Evolutionary conservation across 2,888 invertebrate species (phyloP).

Genomic region (Aporophyla lueneburgensis): DNA sequence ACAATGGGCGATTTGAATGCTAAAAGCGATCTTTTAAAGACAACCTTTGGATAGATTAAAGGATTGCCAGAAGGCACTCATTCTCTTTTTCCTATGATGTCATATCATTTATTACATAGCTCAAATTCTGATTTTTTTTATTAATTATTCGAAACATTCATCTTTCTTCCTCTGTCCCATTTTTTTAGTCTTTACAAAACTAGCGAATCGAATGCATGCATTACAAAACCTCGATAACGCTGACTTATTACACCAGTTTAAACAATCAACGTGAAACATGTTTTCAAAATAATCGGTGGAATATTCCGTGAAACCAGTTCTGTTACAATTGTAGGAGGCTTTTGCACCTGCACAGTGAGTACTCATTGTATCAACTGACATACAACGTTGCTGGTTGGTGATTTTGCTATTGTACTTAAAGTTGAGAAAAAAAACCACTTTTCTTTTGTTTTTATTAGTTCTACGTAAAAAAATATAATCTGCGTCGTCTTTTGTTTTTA

Average conservation of each 20-base stretch:
- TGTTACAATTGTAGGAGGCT: background rate
- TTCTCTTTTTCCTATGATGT: no score
- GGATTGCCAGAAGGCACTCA: no score
- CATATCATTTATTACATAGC: no score
- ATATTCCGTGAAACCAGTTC: constrained; percentile 37
- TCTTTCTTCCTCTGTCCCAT: background rate
- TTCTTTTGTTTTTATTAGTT: background rate
- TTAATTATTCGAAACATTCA: background rate
- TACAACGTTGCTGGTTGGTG: background rate
- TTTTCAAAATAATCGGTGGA: constrained; percentile 49
- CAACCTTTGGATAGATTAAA: no score
- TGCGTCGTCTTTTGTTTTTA: background rate
- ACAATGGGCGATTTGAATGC: no score
- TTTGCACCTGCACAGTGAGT: constrained; percentile 33
- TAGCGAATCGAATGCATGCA: background rate
- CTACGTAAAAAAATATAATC: background rate
- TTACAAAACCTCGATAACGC: constrained; percentile 17
- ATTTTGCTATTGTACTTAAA: background rate
- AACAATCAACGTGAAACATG: constrained; percentile 35
- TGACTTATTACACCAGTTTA: constrained; percentile 17
- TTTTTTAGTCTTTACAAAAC: background rate
- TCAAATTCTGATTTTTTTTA: background rate
- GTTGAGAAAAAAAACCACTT: no score
- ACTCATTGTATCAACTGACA: background rate
- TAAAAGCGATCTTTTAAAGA: no score